Base-by-base conservation (phyloP, 1,140 invertebrate genomes). In the Hirudo medicinalis region DNA sequence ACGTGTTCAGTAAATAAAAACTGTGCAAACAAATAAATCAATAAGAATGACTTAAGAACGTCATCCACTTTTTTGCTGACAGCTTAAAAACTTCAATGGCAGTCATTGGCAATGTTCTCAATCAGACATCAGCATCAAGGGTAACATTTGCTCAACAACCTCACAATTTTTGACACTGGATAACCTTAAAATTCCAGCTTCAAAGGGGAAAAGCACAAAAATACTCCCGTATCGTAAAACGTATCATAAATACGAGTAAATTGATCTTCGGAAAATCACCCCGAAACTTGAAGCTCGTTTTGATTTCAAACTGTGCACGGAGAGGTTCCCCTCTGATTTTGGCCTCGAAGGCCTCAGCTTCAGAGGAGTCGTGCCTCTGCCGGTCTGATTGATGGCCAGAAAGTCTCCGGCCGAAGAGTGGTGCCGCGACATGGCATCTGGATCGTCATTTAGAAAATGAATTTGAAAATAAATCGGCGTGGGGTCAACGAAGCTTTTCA, bases 201-300 rank as follows among this genome's bases (percentile, higher is more conserved):
- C 40, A 71, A 22, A 54, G 22, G 9, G 20, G 66, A 71, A 25
- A 22, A 53, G 27, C 5, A 49, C 43, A 49, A 22, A 40, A 53
- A 36, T 22, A 40, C n/a, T 49, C 2, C 2, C 66, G 20, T 5
- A 54, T 27, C 54, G 63, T 32, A 36, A 49, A 49, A 49, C 43
- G 13, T 49, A 5, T 11, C 15, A 11, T 13, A 63, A 63, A 63
- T 22, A 19, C 22, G 17, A 63, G 29, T 63, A 20, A 63, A 63
- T 2, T 13, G 20, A 69, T 66, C 19, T 25, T 40, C 66, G 70
- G 13, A 11, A 54, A 40, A 22, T 20, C 15, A 81, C 80, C 74
- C 79, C 80, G 75, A 79, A 81, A 75, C 80, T 81, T 49, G 77
- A 78, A 54, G 79, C 76, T 40, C 79, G 72, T 71, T 81, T 80